Conservation (phyloP, 2,113 vertebrate genomes). For the Lepus europaeus region DNA sequence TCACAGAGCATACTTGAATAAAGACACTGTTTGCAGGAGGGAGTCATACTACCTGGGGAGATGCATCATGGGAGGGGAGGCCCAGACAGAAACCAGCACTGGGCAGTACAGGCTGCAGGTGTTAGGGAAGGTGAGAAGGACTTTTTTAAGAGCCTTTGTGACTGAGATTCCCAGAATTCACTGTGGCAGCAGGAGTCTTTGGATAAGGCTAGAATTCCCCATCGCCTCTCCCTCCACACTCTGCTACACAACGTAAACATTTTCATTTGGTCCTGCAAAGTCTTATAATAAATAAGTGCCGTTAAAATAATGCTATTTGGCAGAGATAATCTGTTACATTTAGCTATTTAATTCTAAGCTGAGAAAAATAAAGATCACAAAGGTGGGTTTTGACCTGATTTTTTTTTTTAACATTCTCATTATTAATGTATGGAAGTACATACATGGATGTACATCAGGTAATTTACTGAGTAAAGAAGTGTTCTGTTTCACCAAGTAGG, state of each 20-base stretch:
- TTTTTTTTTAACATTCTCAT: slow-evolving; percentile 54
- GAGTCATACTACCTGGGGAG: neutral
- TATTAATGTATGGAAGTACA: neutral
- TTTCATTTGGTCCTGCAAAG: neutral
- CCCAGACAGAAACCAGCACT: neutral
- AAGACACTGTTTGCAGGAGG: neutral
- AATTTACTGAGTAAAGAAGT: neutral
- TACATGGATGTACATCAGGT: neutral
- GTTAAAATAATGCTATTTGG: slow-evolving; percentile 16
- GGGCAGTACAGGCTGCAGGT: neutral
- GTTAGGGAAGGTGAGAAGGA: neutral
- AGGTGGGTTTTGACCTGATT: neutral
- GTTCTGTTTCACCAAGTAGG: slow-evolving; percentile 15
- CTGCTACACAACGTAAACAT: slow-evolving; percentile 1
- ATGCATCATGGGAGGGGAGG: too few species aligned
- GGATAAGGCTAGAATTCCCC: neutral
- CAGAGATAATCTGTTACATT: slow-evolving; percentile 1
- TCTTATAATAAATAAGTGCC: slow-evolving; percentile 34
- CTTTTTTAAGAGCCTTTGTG: neutral
- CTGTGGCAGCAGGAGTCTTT: neutral
- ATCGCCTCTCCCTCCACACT: neutral
- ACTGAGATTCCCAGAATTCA: neutral
- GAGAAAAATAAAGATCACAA: neutral
- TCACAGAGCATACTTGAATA: neutral
- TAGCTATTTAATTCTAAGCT: slow-evolving; percentile 52